Percentiles rank a stretch among this genome's conserved stretches.
phyloP scores from a whole-genome alignment of 2,888 invertebrate species.

The Azorinus chamasolen region DNA sequence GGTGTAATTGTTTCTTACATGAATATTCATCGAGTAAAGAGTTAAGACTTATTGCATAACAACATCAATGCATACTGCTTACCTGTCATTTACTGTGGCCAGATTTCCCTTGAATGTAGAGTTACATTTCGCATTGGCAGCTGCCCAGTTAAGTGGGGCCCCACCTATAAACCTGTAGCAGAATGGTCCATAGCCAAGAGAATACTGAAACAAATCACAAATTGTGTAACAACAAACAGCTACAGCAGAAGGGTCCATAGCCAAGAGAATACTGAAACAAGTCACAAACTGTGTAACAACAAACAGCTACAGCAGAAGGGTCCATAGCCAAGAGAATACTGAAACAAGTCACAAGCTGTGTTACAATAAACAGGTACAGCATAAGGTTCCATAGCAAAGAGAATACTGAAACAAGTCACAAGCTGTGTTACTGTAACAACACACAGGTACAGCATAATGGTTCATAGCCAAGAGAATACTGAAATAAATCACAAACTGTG shows the following conservation, averaged over 20 bases:
- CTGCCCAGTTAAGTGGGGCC: slow-evolving; percentile 47
- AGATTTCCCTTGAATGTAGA: slow-evolving; percentile 60
- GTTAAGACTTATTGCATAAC: not conserved
- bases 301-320: slow-evolving; percentile 70
- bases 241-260: slow-evolving; percentile 70
- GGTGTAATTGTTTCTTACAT: too few relatives aligned
- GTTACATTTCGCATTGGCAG: slow-evolving; percentile 61
- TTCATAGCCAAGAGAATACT: slow-evolving; percentile 69
- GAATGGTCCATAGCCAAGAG: slow-evolving; percentile 64
- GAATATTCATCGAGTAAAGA: not conserved
- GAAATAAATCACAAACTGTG: slow-evolving; percentile 8
- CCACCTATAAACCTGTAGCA: slow-evolving; percentile 66
- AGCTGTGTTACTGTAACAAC: too few relatives aligned
- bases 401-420: slow-evolving; percentile 52
- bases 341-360: slow-evolving; percentile 6
- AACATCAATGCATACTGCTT: too few relatives aligned
- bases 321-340: slow-evolving; percentile 70
- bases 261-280: slow-evolving; percentile 65
- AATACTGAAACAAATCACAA: slow-evolving; percentile 48
- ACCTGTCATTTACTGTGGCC: slow-evolving; percentile 74
- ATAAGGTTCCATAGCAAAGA: slow-evolving; percentile 66
- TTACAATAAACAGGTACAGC: slow-evolving; percentile 66
- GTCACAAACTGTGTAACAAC: too few relatives aligned
- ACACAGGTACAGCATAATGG: slow-evolving; percentile 72
- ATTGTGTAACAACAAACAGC: not conserved